A percentile compares a stretch with the other conserved stretches of the same genome.
Conservation (phyloP, 2,797 vertebrate species). For the Macrochelys suwanniensis region DNA sequence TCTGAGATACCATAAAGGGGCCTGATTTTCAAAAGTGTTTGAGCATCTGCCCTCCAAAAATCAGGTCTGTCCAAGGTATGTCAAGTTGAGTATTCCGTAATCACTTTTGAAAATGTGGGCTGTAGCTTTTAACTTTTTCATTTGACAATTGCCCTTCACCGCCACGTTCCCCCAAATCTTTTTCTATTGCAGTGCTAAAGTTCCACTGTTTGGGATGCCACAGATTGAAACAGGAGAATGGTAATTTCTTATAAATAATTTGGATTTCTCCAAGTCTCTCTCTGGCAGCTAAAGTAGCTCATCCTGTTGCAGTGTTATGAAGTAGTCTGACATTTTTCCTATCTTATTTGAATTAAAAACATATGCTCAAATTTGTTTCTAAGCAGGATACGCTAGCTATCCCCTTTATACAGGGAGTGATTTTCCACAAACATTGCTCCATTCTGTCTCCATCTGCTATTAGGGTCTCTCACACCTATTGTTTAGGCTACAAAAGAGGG, state of each 20-base stretch:
- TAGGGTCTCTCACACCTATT: not conserved
- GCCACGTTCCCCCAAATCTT: not conserved
- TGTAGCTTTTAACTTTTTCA: not conserved
- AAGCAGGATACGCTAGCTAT: not conserved
- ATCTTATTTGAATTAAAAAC: not conserved
- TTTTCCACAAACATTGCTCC: not conserved
- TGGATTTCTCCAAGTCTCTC: not conserved
- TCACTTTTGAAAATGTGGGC: not conserved
- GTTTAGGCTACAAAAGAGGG: not conserved
- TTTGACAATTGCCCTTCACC: accelerated
- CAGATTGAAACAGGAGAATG: not conserved
- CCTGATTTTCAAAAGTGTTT: not conserved
- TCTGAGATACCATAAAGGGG: not conserved
- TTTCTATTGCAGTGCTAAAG: not conserved
- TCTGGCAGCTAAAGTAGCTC: not conserved
- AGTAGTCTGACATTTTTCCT: not conserved
- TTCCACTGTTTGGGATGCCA: not conserved
- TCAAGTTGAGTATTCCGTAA: not conserved
- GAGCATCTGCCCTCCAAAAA: not conserved
- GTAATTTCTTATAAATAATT: not conserved
- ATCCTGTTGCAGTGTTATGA: not conserved
- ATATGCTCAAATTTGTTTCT: not conserved
- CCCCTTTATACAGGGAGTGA: not conserved
- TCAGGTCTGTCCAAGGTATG: not conserved
- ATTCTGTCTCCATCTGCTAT: not conserved